Base-by-base conservation (phyloP, 2,888 invertebrate genomes). In the Pollenia griseotomentosa region DNA sequence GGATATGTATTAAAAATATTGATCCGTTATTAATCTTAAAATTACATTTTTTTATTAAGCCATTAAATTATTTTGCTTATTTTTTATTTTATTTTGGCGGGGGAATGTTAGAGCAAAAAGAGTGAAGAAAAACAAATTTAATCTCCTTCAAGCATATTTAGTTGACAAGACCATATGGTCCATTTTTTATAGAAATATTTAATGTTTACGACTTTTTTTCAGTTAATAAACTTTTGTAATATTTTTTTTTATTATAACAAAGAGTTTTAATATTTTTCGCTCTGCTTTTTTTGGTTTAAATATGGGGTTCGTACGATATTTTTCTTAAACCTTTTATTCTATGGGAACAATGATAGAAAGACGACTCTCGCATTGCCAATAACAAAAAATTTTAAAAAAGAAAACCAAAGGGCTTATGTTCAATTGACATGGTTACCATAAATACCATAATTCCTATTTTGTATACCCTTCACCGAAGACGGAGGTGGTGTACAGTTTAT, bases 401-500 rank as follows among this genome's bases (percentile, higher is more conserved):
- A 42, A 78, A 66, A 48, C 11, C 16, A 66, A n/a, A 6, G 44
- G 48, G 77, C 71, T 73, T 73, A 73, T 84, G 19, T 73, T 57
- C 83, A 84, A 79, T 84, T 84, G 83, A 71, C 78, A 78, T 73
- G 61, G 78, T 23, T 74, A 79, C 65, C 73, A 53, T 42, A 77
- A 71, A 46, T 8, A 80, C 42, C 71, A 80, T 59, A 8, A 59
- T 55, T 61, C 3, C 7, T 46, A 51, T 57, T 61, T 46, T 59
- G 33, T 33, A 33, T 33, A 33, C 6, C 6, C 33, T 33, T 6
- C 33, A 33, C 6, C 33, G 6, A 33, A 4, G 33, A 6, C 6
- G 33, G 33, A 33, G 1, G 6, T 33, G 33, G 33, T 33, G 6
- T 6, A 33, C 33, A 33, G 33, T 33, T 4, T 33, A 33, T 33